Percentiles rank a stretch among this genome's conserved stretches.
These are phyloP conservation scores for Pseudotriccus pelzelni DNA, from an alignment of 2,797 vertebrate species.

Conservation along the genomic window DNA sequence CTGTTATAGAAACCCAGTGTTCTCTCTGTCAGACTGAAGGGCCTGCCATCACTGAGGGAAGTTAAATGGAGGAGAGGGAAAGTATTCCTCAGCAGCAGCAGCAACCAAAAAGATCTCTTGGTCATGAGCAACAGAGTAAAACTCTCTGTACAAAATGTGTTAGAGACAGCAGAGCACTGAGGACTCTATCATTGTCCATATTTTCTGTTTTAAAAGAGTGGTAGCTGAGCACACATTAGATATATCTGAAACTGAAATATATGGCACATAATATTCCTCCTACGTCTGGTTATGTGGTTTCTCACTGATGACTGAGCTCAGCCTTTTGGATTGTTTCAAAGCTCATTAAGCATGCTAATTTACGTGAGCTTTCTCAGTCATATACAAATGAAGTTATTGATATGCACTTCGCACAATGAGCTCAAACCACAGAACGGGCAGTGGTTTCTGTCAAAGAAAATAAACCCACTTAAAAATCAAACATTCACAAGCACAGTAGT, in stretches of 20 bases:
- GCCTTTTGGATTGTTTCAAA: conserved; percentile 8
- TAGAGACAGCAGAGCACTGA: not conserved
- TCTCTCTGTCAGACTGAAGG: not conserved
- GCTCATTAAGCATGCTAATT: conserved; percentile 18
- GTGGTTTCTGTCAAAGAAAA: not conserved
- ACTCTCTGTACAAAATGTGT: not conserved
- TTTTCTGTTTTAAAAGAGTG: not conserved
- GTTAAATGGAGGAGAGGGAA: not conserved
- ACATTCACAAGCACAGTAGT: not conserved
- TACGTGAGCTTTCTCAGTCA: not conserved
- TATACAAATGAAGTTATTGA: conserved; percentile 11
- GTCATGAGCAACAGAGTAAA: not conserved
- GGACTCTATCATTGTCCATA: not conserved
- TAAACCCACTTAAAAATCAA: conserved; percentile 24
- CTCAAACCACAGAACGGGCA: not conserved
- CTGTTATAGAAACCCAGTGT: not conserved
- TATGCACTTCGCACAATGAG: not conserved
- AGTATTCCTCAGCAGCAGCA: not conserved
- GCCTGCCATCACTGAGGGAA: not conserved
- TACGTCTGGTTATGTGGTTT: not conserved
- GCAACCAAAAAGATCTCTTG: not conserved
- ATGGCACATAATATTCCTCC: not conserved
- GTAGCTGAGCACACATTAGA: not conserved
- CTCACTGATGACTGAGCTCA: not conserved
- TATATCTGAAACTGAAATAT: not conserved